A percentile compares a stretch with the other conserved stretches of the same genome.
Conservation (phyloP, 2,113 vertebrate genomes). For the Helogale parvula region DNA sequence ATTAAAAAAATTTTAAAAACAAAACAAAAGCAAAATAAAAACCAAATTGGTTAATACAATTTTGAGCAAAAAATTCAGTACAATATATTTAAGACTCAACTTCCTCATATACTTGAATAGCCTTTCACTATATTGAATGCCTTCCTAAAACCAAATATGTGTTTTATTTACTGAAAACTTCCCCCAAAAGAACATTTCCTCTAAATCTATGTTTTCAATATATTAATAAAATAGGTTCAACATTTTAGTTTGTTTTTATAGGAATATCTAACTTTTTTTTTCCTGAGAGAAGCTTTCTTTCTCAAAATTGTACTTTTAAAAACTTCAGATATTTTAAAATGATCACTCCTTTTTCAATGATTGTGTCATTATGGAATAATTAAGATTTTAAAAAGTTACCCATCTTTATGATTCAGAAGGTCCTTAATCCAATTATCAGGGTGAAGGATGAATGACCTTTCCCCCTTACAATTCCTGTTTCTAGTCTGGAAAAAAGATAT, state of each 20-base stretch:
- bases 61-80: slow-evolving; percentile 38
- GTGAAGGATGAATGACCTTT: slow-evolving; percentile 1
- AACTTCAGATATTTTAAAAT: slow-evolving; percentile 44
- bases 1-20: no score
- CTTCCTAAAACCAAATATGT: slow-evolving; percentile 25
- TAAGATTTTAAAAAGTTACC: slow-evolving; percentile 63
- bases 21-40: not conserved
- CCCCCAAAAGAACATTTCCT: not conserved
- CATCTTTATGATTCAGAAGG: slow-evolving; percentile 44
- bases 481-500: slow-evolving; percentile 19
- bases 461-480: not conserved
- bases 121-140: not conserved
- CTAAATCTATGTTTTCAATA: slow-evolving; percentile 27
- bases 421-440: slow-evolving; percentile 53
- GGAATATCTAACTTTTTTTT: slow-evolving; percentile 26
- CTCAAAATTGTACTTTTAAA: not conserved
- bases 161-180: slow-evolving; percentile 38
- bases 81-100: slow-evolving; percentile 36
- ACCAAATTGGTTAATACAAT: slow-evolving; percentile 3
- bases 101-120: slow-evolving; percentile 15
- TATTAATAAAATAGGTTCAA: slow-evolving; percentile 42
- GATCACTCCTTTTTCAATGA: slow-evolving; percentile 52
- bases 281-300: not conserved
- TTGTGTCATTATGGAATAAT: slow-evolving; percentile 47
- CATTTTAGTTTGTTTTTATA: slow-evolving; percentile 10